These are phyloP conservation scores for Ploceus nigricollis DNA, from an alignment of 2,113 vertebrate species.

Conservation along the genomic window DNA sequence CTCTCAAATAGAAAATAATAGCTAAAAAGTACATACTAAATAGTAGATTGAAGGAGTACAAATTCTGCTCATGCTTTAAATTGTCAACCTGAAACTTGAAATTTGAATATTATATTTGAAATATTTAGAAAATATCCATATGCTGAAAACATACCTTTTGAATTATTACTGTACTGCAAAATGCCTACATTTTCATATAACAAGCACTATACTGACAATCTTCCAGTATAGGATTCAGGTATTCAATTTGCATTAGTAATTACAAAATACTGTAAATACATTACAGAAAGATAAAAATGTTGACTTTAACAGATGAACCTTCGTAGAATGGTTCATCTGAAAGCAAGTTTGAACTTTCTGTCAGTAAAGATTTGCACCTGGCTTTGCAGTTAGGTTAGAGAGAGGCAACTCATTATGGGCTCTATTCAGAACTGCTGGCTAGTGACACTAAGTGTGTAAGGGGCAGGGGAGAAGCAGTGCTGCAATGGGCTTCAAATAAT, in stretches of 20 bases:
- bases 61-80: background rate
- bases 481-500: background rate
- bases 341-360: background rate
- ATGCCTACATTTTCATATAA: background rate
- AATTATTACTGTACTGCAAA: background rate
- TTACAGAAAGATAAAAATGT: background rate
- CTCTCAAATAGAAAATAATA: background rate
- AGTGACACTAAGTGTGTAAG: background rate
- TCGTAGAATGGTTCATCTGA: background rate
- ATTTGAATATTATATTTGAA: background rate
- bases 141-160: background rate
- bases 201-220: background rate
- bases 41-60: background rate
- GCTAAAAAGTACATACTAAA: background rate
- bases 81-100: background rate
- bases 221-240: background rate
- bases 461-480: background rate
- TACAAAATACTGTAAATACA: background rate
- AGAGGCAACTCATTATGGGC: background rate
- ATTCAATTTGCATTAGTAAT: background rate
- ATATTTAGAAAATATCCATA: background rate
- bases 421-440: background rate
- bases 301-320: background rate
- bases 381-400: background rate
- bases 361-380: background rate